Evolutionary conservation across 2,113 vertebrate species (phyloP), one percentile per base, ranked within the genome.

Genomic region (Dunckerocampus dactyliophorus): DNA sequence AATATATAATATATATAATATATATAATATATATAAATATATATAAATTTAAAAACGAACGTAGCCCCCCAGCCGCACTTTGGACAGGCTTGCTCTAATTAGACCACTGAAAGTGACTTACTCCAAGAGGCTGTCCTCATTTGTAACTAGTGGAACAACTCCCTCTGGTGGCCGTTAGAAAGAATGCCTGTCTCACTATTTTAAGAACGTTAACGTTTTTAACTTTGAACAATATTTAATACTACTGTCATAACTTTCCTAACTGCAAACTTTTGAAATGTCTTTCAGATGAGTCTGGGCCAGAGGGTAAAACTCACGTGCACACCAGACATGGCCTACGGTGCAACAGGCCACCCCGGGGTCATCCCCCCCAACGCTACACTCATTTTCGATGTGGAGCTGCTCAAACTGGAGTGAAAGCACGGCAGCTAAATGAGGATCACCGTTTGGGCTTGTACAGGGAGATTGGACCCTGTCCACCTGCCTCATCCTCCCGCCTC

Each of bases 321-420:
- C 87, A 94, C 95, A 75, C 95, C 96, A 16, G 96, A 99, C 57
- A 92, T 98, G 93, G 97, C 96, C 1, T 99, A 99, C 0, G 97
- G 97, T 86, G 79, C 89, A 61, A 97, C 94, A 0, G 97, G 97
- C 67, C 96, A 98, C 85, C 97, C 97, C 0, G 97, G 97, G 51
- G 97, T 99, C 87, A 99, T 99, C 89, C 97, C 97, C 34, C 92
- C 95, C 47, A 97, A 98, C 9, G 97, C 96, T 76, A 97, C 96
- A 0, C 95, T 99, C 72, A 91, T 99, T 88, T 99, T 99, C 13
- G 97, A 99, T 0, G 96, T 99, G 90, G 97, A 99, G 79, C 94
- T 99, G 67, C 92, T 99, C 75, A 94, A 94, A 87, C 88, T 99
- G 83, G 96, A 98, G 89, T 99, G 90, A 97, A 66, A 19, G 51